Base-by-base conservation (phyloP, 53 echinoderm and acorn worm genomes). In the Glandiceps talaboti region DNA sequence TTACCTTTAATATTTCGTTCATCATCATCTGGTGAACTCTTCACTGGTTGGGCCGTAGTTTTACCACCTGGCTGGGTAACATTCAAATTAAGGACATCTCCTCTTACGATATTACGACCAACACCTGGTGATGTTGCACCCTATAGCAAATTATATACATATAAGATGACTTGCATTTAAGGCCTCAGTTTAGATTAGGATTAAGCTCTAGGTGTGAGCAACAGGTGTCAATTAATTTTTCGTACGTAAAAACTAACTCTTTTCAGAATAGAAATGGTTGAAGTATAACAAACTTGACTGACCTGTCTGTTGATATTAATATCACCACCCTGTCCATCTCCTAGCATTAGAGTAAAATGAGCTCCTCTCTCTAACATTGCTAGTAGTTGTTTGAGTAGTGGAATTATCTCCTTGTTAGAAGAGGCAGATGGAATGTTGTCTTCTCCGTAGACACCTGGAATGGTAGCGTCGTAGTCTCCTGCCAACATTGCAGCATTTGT, bases 301-400 rank as follows among this genome's bases (percentile, higher is more conserved):
- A 45, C 64, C 64, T 20, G 6, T 45, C 64, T 6, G 45, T 81
- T 84, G 28, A 77, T 80, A 20, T 76, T 81, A 29, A 0, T 33
- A 28, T 74, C 31, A 30, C 76, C 81, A 27, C 31, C 32, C 33
- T 91, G 91, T 27, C 87, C 73, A 77, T 87, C 80, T 25, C 91
- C 91, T 26, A 90, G 87, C 0, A 87, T 85, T 73, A 96, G 84
- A 28, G 91, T 93, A 28, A 97, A 97, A 83, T 93, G 89, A 14
- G 93, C 89, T 1, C 99, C 99, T 77, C 89, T 90, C 83, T 97
- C 99, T 78, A 96, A 77, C 99, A 97, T 97, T 0, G 89, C 82
- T 26, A 97, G 88, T 73, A 97, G 82, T 81, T 93, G 99, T 32
- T 93, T 89, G 25, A 97, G 83, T 20, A 97, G 81, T 0, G 99